These are phyloP conservation scores for Uropsilus gracilis DNA, from an alignment of 2,113 vertebrate genomes.

Conservation along the genomic window DNA sequence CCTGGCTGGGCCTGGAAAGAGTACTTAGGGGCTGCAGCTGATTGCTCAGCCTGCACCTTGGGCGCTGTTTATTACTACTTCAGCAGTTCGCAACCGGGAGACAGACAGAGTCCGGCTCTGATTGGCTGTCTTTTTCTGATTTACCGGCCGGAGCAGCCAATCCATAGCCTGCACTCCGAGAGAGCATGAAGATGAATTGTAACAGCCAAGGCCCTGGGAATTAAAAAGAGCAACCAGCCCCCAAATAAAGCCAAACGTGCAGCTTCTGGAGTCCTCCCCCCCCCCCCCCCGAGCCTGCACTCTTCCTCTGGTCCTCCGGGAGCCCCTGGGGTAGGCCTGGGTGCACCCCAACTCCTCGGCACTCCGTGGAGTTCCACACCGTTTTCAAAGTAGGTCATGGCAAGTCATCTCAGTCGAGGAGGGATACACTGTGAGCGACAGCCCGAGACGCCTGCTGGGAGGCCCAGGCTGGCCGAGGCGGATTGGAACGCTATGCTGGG, in stretches of 20 bases:
- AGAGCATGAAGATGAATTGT: constrained; percentile 82
- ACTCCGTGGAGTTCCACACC: constrained; percentile 84
- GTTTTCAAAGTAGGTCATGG: constrained; percentile 89
- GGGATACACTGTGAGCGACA: constrained; percentile 78
- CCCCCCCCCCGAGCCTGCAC: constrained; percentile 45
- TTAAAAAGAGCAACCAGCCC: background rate
- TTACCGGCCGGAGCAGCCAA: constrained; percentile 83
- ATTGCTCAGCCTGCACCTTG: constrained; percentile 87
- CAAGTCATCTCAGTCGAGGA: constrained; percentile 81
- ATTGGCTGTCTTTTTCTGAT: constrained; percentile 86
- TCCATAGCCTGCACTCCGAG: constrained; percentile 80
- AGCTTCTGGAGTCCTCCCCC: constrained; percentile 68
- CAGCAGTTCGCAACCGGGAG: constrained; percentile 84
- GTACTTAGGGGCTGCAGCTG: constrained; percentile 83
- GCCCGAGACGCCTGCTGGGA: constrained; percentile 66
- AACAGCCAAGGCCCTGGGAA: constrained; percentile 72
- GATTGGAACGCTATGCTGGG: background rate
- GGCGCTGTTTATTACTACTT: constrained; percentile 90
- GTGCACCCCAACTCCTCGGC: constrained; percentile 80
- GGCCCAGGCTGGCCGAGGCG: constrained; percentile 64
- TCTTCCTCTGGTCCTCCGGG: constrained; percentile 58
- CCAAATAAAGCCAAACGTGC: constrained; percentile 30
- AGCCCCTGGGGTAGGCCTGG: constrained; percentile 73
- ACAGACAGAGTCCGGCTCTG: constrained; percentile 80
- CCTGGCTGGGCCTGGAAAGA: constrained; percentile 76